Base-by-base conservation (phyloP, 2,888 invertebrate species). In the Fabriciana adippe region DNA sequence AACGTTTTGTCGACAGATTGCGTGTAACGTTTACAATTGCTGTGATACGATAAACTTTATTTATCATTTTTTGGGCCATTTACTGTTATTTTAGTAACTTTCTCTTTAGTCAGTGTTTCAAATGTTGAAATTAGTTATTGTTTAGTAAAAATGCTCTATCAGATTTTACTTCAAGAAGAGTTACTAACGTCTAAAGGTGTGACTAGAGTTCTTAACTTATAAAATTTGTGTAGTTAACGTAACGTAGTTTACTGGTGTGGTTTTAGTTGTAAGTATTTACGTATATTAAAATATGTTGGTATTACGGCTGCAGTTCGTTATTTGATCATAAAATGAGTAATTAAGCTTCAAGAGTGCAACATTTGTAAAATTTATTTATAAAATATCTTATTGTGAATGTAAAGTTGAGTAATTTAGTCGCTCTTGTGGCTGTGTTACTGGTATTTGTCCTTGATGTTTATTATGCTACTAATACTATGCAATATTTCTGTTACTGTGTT, bases 1-100 rank as follows among this genome's bases (percentile, higher is more conserved):
- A 66, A 69, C 35, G 59, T 64, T 8, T 56, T 63, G 62, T 69
- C 63, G 66, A 54, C 66, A 21, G 55, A 67, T 64, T 67, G 69
- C 61, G 62, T 67, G 51, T 55, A 41, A 64, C 53, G 62, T 69
- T 67, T 62, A 62, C 51, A 50, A 67, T 48, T 56, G 31, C 55
- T 67, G 62, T 62, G 69, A 65, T 66, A 47, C 66, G 66, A 59
- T 59, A 57, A 69, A 11, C 54, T 57, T 14, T 35, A 41, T 47
- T 50, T 66, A 53, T 55, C 51, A 59, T 59, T 60, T 31, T 51
- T 59, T 62, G 21, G 14, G 13, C 31, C 55, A 48, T 41, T 57
- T 16, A 56, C 8, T 8, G 47, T 57, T 31, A 45, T 21, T 56
- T 62, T 41, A 57, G 45, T 47, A 13, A 21, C 41, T 41, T 50